phyloP scores from a whole-genome alignment of 2,888 invertebrate genomes.

The Sinohyriopsis cumingii region DNA sequence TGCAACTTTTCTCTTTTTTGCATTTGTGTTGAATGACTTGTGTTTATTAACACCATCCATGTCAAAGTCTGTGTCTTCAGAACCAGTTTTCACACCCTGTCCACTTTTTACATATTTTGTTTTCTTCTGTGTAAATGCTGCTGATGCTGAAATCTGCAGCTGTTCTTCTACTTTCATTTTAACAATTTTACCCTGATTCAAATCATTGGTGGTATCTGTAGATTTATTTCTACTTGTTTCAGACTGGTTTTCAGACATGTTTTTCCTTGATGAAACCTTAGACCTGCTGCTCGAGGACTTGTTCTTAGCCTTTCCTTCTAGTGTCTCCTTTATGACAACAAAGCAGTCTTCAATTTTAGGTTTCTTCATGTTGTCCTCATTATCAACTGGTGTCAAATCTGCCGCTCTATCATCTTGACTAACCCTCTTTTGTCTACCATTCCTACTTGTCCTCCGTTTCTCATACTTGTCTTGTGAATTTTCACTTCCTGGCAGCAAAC shows the following conservation, averaged over 20 bases:
- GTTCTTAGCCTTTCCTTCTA: not conserved
- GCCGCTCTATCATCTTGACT: not conserved
- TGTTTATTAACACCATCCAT: not conserved
- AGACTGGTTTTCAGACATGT: not conserved
- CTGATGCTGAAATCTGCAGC: not conserved
- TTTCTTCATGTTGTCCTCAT: slow-evolving; percentile 3
- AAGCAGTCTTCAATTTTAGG: not conserved
- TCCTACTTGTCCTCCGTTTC: not conserved
- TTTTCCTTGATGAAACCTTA: not conserved
- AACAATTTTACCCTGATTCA: not conserved
- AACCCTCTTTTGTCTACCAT: not conserved
- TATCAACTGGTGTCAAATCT: not conserved
- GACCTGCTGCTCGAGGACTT: not conserved
- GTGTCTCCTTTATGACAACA: too few relatives aligned
- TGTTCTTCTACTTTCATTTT: slow-evolving; percentile 1
- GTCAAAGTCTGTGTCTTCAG: slow-evolving; percentile 22
- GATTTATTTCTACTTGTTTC: not conserved
- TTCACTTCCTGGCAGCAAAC: not conserved
- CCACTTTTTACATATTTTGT: not conserved
- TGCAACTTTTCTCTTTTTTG: not conserved
- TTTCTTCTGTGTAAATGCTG: not conserved
- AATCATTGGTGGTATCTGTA: not conserved
- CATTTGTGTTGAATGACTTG: not conserved
- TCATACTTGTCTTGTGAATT: too few relatives aligned
- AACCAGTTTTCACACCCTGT: slow-evolving; percentile 6